These are phyloP conservation scores for Machaerirhynchus nigripectus DNA, from an alignment of 2,113 vertebrate species.

Conservation along the genomic window DNA sequence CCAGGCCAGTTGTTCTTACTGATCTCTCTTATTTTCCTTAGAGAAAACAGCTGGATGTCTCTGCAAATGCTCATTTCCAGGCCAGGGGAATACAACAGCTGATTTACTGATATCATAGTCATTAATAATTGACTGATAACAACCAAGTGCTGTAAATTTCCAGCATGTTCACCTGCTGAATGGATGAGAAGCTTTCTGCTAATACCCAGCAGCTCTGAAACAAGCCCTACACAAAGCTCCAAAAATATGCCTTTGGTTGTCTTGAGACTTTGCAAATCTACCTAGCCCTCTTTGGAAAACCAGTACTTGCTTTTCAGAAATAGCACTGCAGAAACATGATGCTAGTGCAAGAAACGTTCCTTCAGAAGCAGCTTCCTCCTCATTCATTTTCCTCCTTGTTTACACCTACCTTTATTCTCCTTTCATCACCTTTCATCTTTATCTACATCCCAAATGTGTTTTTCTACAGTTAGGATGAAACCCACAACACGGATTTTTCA, in stretches of 20 bases:
- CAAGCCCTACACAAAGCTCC: background rate
- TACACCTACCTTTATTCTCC: background rate
- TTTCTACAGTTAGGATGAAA: background rate
- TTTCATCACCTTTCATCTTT: background rate
- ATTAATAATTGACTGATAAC: background rate
- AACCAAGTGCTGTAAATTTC: background rate
- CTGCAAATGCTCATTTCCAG: background rate
- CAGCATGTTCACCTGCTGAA: background rate
- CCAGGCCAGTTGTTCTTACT: background rate
- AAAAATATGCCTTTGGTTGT: background rate
- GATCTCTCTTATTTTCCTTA: background rate
- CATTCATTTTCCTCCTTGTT: background rate
- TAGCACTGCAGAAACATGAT: background rate
- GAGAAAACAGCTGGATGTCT: constrained; percentile 9
- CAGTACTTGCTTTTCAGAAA: background rate
- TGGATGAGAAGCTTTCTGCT: background rate
- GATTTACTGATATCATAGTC: background rate
- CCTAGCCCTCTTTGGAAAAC: background rate
- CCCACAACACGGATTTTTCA: background rate
- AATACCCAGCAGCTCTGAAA: background rate
- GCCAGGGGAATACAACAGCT: background rate
- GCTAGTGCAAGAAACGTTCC: background rate
- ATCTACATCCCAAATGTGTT: background rate
- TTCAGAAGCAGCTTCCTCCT: background rate
- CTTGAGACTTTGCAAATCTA: background rate